Evolutionary conservation across 2,113 vertebrate species (phyloP), one percentile per base, ranked within the genome.

Genomic region (Brevimyrus niger): DNA sequence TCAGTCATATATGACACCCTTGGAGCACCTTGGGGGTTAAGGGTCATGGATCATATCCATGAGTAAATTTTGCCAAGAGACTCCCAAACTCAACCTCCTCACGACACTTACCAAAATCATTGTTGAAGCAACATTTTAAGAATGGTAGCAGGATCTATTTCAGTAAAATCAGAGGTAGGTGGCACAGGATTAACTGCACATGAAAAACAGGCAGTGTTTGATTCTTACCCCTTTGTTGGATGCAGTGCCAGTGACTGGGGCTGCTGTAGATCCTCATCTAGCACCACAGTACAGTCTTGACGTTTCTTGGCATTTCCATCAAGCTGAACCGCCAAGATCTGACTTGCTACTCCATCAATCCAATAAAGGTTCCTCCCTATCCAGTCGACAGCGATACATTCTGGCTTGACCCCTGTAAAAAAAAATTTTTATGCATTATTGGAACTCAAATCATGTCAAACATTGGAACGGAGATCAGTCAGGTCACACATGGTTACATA

Each of bases 351-450:
- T 0, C 96, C 96, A 85, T 98, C 97, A 17, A 96, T 96, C 98
- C 97, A 98, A 93, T 98, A 98, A 88, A 99, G 95, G 92, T 98
- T 98, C 76, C 95, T 96, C 15, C 97, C 98, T 1, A 98, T 90
- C 97, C 97, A 99, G 94, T 98, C 98, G 86, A 98, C 94, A 0
- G 95, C 97, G 46, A 99, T 94, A 38, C 95, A 97, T 90, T 98
- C 96, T 0, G 97, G 95, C 89, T 95, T 97, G 87, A 98, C 95
- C 44, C 97, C 98, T 99, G 89, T 73, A 93, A 91, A 21, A 21
- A 2, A 0, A n/a, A 9, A 1, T 17, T 4, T 7, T n/a, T 35
- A 88, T 15, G 5, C 17, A 82, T 42, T 21, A 82, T 82, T 82
- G 76, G 19, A 82, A 35, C 31, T 44, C 31, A 42, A 38, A 42